Evolutionary conservation across 2,113 vertebrate genomes (phyloP), one percentile per base, ranked within the genome.

Genomic region (Centropus unirufus): DNA sequence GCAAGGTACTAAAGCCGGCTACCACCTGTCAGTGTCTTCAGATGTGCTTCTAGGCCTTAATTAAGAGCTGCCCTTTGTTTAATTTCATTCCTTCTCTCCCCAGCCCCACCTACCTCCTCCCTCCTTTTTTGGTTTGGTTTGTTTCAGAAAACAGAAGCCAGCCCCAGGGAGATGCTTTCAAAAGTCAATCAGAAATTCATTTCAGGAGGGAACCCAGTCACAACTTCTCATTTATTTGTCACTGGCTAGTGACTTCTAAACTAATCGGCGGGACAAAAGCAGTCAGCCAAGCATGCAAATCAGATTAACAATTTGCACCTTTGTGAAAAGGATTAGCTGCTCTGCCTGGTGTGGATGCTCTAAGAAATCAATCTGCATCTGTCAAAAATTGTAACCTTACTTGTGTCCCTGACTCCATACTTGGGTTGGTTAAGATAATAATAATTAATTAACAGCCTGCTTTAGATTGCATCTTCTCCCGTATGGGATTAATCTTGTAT

Each of bases 281-380:
- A 95, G 92, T 51, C 93, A 92, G 78, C 44, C 93, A 96, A 80
- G 88, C 82, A 95, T 97, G 95, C 92, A 97, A 97, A 97, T 97
- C 91, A 97, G 96, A 95, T 97, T 96, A 95, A 93, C 74, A 95
- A 90, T 95, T 97, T 96, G 86, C 91, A 96, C 96, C 95, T 97
- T 96, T 93, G 61, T 90, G 89, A 92, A 94, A 97, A 61, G 92
- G 95, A 92, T 97, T 97, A 94, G 77, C 72, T 91, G 82, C 90
- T 89, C 52, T 78, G 89, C 86, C 93, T 95, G 93, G 91, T 93
- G 93, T 58, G 75, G 91, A 92, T 91, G 79, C 67, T 89, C 94
- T 81, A 94, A 97, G 93, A 94, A 97, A 96, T 90, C 89, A 94
- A 86, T 91, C 93, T 96, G 82, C 83, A 92, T 95, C 93, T 94